Evolutionary conservation across 1,140 invertebrate species (phyloP).

Genomic region (Drosophila navojoa): DNA sequence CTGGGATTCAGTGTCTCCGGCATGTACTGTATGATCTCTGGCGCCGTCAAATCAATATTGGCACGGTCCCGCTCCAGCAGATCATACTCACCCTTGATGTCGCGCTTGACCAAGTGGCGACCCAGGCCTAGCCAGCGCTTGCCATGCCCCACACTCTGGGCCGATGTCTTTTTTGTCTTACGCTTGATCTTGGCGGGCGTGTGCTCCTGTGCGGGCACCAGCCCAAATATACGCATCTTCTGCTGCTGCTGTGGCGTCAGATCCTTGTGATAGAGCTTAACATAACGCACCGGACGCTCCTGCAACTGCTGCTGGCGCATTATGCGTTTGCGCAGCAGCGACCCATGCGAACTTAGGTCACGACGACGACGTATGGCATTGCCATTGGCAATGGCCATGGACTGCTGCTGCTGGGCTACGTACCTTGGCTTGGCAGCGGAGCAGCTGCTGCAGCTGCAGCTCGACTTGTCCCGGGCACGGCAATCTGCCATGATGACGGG

Average conservation of each 20-base stretch:
- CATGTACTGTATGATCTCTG: constrained; percentile 81
- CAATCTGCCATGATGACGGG: constrained; percentile 56
- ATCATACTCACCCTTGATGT: constrained; percentile 80
- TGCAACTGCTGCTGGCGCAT: constrained; percentile 67
- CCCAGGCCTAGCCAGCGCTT: constrained; percentile 42
- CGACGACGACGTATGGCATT: constrained; percentile 70
- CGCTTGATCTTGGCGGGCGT: constrained; percentile 41
- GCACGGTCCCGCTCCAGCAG: constrained; percentile 68
- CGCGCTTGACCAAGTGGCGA: constrained; percentile 60
- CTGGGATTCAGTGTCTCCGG: constrained; percentile 71
- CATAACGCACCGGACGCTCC: constrained; percentile 61
- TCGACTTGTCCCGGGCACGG: constrained; percentile 31
- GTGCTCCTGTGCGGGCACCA: constrained; percentile 15
- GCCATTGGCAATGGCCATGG: constrained; percentile 19
- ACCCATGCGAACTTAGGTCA: constrained; percentile 51
- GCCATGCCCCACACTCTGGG: background rate
- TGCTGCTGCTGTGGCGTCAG: constrained; percentile 49
- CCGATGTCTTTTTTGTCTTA: constrained; percentile 61
- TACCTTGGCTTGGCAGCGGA: constrained; percentile 67
- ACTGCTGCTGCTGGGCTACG: constrained; percentile 42
- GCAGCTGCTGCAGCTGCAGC: constrained; percentile 69
- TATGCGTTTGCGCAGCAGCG: constrained; percentile 54
- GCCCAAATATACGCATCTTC: constrained; percentile 38
- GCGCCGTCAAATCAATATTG: constrained; percentile 66
- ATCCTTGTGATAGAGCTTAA: constrained; percentile 76